Conservation (phyloP, 2,888 invertebrate genomes). For the Ectropis crepuscularia region DNA sequence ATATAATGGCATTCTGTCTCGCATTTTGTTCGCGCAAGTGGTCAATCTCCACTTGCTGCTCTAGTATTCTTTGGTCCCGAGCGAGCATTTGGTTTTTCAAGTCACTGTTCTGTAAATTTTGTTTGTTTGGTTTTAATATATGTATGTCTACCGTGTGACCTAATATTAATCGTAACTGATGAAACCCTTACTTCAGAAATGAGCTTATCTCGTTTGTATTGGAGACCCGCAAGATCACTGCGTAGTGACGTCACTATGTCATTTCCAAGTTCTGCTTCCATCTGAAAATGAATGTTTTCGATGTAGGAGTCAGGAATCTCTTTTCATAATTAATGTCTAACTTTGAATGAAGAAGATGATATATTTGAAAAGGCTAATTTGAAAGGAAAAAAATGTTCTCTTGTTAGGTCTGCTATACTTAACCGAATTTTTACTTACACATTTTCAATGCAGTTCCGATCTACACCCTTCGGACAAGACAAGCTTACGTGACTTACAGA, state of each 20-base stretch:
- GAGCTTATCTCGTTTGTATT: constrained; percentile 93
- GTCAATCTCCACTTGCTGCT: constrained; percentile 92
- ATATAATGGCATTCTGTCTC: constrained; percentile 91
- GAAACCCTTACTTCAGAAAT: constrained; percentile 87
- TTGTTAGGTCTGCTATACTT: no score
- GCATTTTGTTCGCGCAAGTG: constrained; percentile 92
- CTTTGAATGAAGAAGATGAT: no score
- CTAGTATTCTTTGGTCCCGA: constrained; percentile 89
- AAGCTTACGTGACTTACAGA: constrained; percentile 65
- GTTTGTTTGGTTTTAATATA: no score
- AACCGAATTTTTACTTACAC: constrained; percentile 53
- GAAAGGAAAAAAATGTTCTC: no score
- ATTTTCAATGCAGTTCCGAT: constrained; percentile 27
- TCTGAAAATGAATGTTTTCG: constrained; percentile 62
- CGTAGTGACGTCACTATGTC: constrained; percentile 91
- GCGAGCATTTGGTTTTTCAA: constrained; percentile 88
- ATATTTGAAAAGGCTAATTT: no score
- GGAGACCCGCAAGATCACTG: constrained; percentile 93
- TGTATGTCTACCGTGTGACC: no score
- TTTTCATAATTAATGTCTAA: no score
- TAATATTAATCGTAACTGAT: not conserved
- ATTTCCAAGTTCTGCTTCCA: constrained; percentile 83
- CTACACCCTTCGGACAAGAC: constrained; percentile 50
- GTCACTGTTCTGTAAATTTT: constrained; percentile 86
- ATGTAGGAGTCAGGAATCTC: no score